Conservation (phyloP, 2,888 invertebrate species). For the Athetis lepigone region DNA sequence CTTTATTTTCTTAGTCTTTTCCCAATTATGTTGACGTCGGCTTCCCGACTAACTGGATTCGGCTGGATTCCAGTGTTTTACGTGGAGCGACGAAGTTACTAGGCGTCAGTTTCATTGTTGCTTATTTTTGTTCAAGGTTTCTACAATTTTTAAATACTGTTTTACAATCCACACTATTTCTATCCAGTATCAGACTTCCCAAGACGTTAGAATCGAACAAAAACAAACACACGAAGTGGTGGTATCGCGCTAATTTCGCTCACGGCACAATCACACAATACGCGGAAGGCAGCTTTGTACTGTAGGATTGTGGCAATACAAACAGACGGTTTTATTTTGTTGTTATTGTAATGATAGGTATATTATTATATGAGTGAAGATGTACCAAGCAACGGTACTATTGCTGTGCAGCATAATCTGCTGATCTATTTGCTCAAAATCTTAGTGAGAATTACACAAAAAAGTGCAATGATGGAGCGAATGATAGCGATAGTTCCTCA, state of each 20-base stretch:
- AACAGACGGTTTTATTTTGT: slow-evolving; percentile 34
- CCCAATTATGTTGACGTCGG: no score
- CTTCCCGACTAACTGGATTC: no score
- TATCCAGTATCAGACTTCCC: slow-evolving; percentile 75
- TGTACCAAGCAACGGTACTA: no score
- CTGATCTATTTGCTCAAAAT: no score
- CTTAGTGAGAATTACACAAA: no score
- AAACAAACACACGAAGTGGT: slow-evolving; percentile 75
- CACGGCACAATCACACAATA: slow-evolving; percentile 81
- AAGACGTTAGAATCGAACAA: slow-evolving; percentile 75
- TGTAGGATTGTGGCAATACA: slow-evolving; percentile 30
- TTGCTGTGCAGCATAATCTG: no score
- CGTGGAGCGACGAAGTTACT: no score
- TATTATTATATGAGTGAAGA: no score
- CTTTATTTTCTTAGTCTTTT: not conserved
- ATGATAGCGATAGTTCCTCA: no score
- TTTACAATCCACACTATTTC: slow-evolving; percentile 55
- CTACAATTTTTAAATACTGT: not conserved
- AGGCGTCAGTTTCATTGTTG: not conserved
- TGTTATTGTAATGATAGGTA: slow-evolving; percentile 10
- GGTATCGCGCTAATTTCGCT: slow-evolving; percentile 77
- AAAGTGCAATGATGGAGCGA: no score
- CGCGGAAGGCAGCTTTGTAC: slow-evolving; percentile 78
- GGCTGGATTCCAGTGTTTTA: no score
- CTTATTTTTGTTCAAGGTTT: no score